These are phyloP conservation scores for Synergus itoensis DNA, from an alignment of 2,888 invertebrate genomes.

Conservation along the genomic window DNA sequence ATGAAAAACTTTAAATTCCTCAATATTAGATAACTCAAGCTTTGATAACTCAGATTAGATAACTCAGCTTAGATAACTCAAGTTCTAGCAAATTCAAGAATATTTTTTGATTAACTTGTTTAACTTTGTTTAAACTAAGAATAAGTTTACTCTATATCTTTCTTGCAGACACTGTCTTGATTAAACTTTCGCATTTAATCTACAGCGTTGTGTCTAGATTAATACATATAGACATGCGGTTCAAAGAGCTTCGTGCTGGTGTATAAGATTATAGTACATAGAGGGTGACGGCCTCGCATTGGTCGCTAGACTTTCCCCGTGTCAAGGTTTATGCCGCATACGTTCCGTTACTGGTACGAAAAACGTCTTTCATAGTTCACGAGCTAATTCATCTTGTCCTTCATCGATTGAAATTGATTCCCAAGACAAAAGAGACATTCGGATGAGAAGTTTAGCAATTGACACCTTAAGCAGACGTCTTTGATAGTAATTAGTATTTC, in stretches of 20 bases:
- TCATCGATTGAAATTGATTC: constrained; percentile 30
- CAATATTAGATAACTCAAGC: background rate
- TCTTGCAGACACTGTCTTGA: background rate
- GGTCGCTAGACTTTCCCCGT: constrained; percentile 37
- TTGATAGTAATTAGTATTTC: background rate
- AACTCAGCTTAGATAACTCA: background rate
- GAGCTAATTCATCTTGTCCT: constrained; percentile 34
- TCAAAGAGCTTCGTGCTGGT: constrained; percentile 29
- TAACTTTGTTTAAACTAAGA: background rate
- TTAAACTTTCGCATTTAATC: background rate
- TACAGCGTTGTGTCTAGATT: background rate
- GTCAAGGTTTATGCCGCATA: constrained; percentile 39
- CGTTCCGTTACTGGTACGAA: constrained; percentile 24
- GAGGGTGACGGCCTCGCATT: constrained; percentile 42
- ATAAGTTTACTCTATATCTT: background rate
- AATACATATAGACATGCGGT: constrained; percentile 22
- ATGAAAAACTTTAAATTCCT: background rate
- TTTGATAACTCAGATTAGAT: no score
- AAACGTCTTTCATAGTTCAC: constrained; percentile 25
- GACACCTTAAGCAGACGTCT: constrained; percentile 1
- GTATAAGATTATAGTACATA: constrained; percentile 14
- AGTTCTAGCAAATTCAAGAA: no score
- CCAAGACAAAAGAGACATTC: background rate
- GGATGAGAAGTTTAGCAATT: background rate
- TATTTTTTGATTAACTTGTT: background rate